Evolutionary conservation across 2,797 vertebrate genomes (phyloP).

Genomic region (Gallinago nigripennis): DNA sequence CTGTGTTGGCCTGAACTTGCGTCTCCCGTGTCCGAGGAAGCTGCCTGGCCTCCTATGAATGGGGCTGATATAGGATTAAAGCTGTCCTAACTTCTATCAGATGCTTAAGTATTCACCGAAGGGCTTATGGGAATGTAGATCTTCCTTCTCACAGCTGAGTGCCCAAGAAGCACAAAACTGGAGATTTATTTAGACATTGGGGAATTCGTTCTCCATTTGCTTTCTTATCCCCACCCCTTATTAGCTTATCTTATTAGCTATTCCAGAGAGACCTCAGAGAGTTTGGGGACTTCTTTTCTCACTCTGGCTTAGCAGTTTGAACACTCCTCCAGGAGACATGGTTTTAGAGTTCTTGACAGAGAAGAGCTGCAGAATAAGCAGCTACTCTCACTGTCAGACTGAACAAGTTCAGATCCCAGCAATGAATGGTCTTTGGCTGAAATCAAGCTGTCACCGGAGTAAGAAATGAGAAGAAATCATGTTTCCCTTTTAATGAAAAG

Average conservation of each 20-base stretch:
- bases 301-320: background rate
- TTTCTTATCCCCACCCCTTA: background rate
- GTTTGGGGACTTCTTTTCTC: background rate
- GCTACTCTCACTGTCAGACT: background rate
- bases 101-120: conserved; percentile 13
- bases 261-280: background rate
- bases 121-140: background rate
- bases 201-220: background rate
- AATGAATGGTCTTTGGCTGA: background rate
- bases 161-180: background rate
- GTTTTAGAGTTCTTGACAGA: background rate
- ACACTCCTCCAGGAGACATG: background rate
- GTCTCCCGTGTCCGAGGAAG: background rate
- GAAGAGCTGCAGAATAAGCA: background rate
- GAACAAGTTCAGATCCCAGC: background rate
- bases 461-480: background rate
- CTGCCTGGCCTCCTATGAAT: background rate
- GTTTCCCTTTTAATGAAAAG: background rate
- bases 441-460: background rate
- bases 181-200: background rate
- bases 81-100: background rate
- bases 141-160: background rate
- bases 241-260: background rate
- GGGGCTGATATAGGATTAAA: conserved; percentile 1
- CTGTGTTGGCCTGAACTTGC: background rate